Percentiles rank a stretch among this genome's conserved stretches.
Conservation (phyloP, 2,888 invertebrate species). For the Spilarctia lutea region DNA sequence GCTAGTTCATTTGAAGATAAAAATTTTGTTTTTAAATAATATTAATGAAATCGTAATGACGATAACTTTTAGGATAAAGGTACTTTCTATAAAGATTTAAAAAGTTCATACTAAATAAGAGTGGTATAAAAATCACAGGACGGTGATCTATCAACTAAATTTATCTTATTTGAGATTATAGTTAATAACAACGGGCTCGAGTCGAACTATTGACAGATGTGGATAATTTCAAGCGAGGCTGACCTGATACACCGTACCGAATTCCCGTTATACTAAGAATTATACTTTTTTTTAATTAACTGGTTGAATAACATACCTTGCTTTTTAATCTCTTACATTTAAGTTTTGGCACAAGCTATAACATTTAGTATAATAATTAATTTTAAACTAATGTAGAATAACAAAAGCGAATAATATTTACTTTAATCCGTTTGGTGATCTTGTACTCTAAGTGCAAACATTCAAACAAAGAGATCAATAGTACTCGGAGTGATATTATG, state of each 20-base stretch:
- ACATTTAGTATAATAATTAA: neutral
- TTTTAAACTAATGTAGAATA: neutral
- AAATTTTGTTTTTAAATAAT: neutral
- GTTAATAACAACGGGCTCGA: neutral
- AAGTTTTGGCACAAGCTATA: too few relatives aligned
- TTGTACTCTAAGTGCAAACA: conserved; percentile 11
- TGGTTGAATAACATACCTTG: too few relatives aligned
- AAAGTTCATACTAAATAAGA: too few relatives aligned
- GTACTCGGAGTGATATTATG: conserved; percentile 14
- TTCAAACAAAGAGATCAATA: conserved; percentile 17
- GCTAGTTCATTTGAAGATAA: neutral
- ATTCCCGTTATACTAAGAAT: too few relatives aligned
- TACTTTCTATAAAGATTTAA: too few relatives aligned
- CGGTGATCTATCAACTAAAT: too few relatives aligned
- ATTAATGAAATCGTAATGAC: neutral
- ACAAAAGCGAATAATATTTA: neutral
- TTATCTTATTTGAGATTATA: too few relatives aligned
- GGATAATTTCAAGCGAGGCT: too few relatives aligned
- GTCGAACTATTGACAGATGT: neutral
- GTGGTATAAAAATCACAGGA: too few relatives aligned
- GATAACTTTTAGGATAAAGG: neutral
- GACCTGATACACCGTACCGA: too few relatives aligned
- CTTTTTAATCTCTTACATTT: too few relatives aligned
- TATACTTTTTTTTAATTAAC: too few relatives aligned
- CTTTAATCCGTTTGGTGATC: conserved; percentile 14